Percentiles rank a stretch among this genome's conserved stretches.
phyloP scores from a whole-genome alignment of 2,113 vertebrate genomes.

The Jaculus jaculus region DNA sequence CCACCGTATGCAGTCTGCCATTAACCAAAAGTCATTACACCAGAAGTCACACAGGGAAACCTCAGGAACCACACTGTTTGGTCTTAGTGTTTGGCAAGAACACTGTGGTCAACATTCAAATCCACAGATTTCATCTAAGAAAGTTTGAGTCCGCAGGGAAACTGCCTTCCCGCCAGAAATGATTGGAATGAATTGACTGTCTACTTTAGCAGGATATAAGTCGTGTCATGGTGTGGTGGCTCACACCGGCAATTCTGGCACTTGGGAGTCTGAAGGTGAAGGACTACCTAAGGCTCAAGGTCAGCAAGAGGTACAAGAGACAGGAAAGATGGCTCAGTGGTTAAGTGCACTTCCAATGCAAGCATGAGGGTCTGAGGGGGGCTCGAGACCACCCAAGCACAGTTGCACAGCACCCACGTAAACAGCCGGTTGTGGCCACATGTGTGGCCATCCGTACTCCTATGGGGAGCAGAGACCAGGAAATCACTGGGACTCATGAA shows the following conservation, averaged over 20 bases:
- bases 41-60: conserved; percentile 20
- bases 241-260: background rate
- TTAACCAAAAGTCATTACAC: background rate
- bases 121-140: conserved; percentile 20
- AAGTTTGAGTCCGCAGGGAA: background rate
- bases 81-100: background rate
- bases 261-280: background rate
- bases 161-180: background rate
- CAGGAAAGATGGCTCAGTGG: too few species aligned
- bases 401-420: too few species aligned
- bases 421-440: too few species aligned
- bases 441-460: too few species aligned
- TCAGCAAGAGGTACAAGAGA: background rate
- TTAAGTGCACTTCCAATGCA: too few species aligned
- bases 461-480: too few species aligned
- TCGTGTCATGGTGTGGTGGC: background rate
- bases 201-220: background rate
- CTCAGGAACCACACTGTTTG: background rate
- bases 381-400: too few species aligned
- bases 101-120: background rate
- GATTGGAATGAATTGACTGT: background rate
- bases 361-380: too few species aligned
- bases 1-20: background rate
- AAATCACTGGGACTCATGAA: too few species aligned
- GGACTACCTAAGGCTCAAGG: background rate